Evolutionary conservation across 2,797 vertebrate genomes (phyloP).

Genomic region (Periophthalmus magnuspinnatus): DNA sequence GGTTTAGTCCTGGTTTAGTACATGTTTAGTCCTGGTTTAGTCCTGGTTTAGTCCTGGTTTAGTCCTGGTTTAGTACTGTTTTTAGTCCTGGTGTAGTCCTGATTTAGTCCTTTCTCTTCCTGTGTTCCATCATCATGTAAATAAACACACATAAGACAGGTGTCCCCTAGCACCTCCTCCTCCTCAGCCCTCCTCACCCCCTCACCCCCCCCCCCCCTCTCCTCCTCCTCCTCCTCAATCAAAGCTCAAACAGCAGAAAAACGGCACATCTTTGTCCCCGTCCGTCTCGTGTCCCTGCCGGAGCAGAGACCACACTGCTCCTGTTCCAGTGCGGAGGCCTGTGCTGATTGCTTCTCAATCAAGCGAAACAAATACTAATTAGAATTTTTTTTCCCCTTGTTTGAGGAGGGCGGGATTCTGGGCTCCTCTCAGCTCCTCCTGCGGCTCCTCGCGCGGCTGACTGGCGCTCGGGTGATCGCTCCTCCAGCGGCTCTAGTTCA

Average conservation of each 20-base stretch:
- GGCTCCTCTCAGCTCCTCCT: conserved; percentile 65
- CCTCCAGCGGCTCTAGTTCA: conserved; percentile 35
- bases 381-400: conserved; percentile 65
- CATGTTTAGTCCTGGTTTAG: neutral
- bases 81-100: neutral
- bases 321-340: conserved; percentile 68
- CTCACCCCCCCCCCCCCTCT: conserved; percentile 14
- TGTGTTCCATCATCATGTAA: neutral
- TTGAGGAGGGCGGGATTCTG: conserved; percentile 55
- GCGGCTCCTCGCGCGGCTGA: conserved; percentile 57
- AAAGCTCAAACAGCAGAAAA: conserved; percentile 46
- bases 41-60: too few species aligned
- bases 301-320: conserved; percentile 52
- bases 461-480: conserved; percentile 59
- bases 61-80: too few species aligned
- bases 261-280: conserved; percentile 54
- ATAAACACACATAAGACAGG: neutral
- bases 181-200: too few species aligned
- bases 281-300: conserved; percentile 57
- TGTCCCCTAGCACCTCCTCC: conserved; percentile 17
- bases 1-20: too few species aligned
- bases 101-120: neutral
- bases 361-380: conserved; percentile 80
- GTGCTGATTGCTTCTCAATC: conserved; percentile 83
- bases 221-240: conserved; percentile 37